Base-by-base conservation (phyloP, 2,797 vertebrate species). In the Pseudomugil gertrudae region DNA sequence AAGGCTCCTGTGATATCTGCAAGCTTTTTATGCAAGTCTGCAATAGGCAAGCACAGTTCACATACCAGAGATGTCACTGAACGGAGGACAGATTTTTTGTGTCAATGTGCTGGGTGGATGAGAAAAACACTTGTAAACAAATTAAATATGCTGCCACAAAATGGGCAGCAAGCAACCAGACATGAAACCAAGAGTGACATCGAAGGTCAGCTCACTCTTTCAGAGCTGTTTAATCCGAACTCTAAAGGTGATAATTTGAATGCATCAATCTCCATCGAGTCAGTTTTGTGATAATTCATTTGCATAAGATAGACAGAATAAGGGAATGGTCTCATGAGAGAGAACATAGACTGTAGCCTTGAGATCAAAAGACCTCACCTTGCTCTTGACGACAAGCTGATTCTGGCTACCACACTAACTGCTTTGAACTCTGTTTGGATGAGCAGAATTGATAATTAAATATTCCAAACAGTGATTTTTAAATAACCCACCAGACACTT, bases 381-480 rank as follows among this genome's bases (percentile, higher is more conserved):
- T 62, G 23, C 76, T 84, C 79, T 83, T 9, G 60, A 88, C 69
- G 63, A 82, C 56, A 83, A 76, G 81, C 81, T 74, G 82, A 90
- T 80, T 85, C 77, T 70, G 78, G 84, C 89, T 85, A 86, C 57
- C 0, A 13, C 69, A 56, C 83, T 91, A 91, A 93, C 89, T 90
- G 76, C 74, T 75, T 84, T 86, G 87, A 90, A 92, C 83, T 69
- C 54, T 80, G 59, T 35, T 80, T 84, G 70, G 67, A 64, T 60
- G 66, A 57, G 82, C 53, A 74, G 88, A 90, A 91, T 91, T 91
- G 81, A 87, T 90, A 80, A 90, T 93, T 88, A 87, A 83, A 82
- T 72, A 91, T 89, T 91, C 84, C 64, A 79, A 76, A 74, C 78
- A 89, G 80, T 80, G 78, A 66, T 87, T 90, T 87, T 72, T 61